These are phyloP conservation scores for Thereva nobilitata DNA, from an alignment of 2,888 invertebrate species.

Conservation along the genomic window DNA sequence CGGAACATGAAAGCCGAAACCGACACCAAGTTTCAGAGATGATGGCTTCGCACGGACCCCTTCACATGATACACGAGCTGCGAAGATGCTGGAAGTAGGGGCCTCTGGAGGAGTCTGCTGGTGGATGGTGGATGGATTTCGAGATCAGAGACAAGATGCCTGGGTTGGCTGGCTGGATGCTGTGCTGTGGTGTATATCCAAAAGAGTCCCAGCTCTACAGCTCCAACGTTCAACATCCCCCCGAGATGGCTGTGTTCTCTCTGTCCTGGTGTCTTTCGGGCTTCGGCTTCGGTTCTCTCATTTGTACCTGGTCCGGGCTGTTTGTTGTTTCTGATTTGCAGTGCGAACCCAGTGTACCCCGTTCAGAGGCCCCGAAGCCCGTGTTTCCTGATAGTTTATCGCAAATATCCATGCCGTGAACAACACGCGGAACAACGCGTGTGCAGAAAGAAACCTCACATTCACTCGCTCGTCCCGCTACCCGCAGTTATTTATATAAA, in stretches of 20 bases:
- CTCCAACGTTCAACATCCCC: constrained; percentile 30
- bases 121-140: constrained; percentile 28
- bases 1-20: constrained; percentile 14
- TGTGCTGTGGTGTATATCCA: constrained; percentile 1
- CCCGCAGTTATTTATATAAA: constrained; percentile 26
- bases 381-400: constrained; percentile 57
- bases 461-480: not conserved
- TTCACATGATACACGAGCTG: constrained; percentile 1
- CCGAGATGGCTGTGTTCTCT: constrained; percentile 32
- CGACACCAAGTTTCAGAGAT: constrained; percentile 25
- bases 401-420: constrained; percentile 60
- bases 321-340: constrained; percentile 40
- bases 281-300: constrained; percentile 28
- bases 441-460: constrained; percentile 35
- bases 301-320: constrained; percentile 37
- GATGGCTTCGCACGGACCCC: constrained; percentile 12
- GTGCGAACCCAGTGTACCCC: not conserved
- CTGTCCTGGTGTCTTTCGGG: constrained; percentile 12
- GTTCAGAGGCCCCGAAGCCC: constrained; percentile 27
- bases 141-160: constrained; percentile 32
- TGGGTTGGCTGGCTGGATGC: constrained; percentile 29
- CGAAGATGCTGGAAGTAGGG: constrained; percentile 10
- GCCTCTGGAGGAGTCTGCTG: constrained; percentile 10
- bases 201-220: not conserved
- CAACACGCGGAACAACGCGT: constrained; percentile 44